phyloP scores from a whole-genome alignment of 2,888 invertebrate species.

The Didymodactylos carnosus region DNA sequence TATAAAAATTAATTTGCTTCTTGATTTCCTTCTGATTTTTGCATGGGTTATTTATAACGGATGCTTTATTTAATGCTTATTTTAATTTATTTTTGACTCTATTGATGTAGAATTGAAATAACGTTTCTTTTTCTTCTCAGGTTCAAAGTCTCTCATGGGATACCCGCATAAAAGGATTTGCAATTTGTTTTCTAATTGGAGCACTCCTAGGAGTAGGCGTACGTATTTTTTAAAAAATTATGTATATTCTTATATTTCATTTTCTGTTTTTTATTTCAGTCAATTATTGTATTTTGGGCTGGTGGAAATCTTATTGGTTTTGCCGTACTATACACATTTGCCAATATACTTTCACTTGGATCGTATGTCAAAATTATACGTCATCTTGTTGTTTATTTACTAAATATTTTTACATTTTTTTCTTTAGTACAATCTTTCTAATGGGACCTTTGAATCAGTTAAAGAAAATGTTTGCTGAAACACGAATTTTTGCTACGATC shows the following conservation, averaged over 20 bases:
- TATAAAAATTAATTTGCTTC: too few relatives aligned
- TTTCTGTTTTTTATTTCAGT: not conserved
- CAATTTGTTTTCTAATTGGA: not conserved
- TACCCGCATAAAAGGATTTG: not conserved
- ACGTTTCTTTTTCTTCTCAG: too few relatives aligned
- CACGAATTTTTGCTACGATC: not conserved
- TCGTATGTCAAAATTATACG: not conserved
- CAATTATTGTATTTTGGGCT: not conserved
- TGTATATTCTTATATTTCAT: too few relatives aligned
- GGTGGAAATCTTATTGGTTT: not conserved
- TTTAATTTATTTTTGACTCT: too few relatives aligned
- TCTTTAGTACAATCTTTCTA: not conserved
- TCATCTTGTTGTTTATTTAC: too few relatives aligned
- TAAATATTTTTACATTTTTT: not conserved
- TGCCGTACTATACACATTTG: not conserved
- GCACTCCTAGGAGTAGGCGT: not conserved
- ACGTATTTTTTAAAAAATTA: not conserved
- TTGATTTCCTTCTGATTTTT: too few relatives aligned
- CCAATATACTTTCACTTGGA: not conserved
- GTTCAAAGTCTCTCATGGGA: not conserved
- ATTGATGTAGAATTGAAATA: too few relatives aligned
- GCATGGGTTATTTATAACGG: too few relatives aligned
- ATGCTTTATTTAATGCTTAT: too few relatives aligned
- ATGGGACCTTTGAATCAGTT: not conserved
- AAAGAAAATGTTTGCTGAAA: not conserved